Base-by-base conservation (phyloP, 35 echinoderm and acorn worm species). In the Patiria miniata region DNA sequence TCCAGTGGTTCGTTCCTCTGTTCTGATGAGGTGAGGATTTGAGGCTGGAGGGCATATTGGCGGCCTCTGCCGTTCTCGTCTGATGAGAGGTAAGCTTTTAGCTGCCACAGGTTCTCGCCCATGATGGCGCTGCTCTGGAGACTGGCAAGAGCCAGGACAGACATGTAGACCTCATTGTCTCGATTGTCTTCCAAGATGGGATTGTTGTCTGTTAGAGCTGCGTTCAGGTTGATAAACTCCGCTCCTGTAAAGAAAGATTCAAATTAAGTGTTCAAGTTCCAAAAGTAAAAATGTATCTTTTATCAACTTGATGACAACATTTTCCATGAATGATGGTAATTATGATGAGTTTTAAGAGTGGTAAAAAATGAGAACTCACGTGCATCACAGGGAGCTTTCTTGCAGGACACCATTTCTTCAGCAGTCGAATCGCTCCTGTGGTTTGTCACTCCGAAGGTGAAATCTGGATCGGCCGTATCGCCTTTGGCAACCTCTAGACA, bases 401-500 rank as follows among this genome's bases (percentile, higher is more conserved):
- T 89, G 90, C 68, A 79, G 81, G 78, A 91, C 89, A 95, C 33
- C 84, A 68, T 37, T 83, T 30, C 34, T 34, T 73, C 65, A 26
- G 23, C 65, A 14, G 2, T 8, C 2, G 30, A 2, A 32, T 73
- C 65, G 8, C 65, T 73, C 29, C 65, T 39, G 42, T 89, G 86
- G 16, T 83, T 54, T 29, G 81, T 85, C 0, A 84, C 82, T 19
- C 81, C 23, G 93, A 95, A 95, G 56, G 47, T 60, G 58, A 76
- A 95, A 28, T 95, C 81, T 10, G 93, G 93, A 51, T 89, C 73
- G 1, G 93, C 89, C 3, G 80, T 55, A 83, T 91, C 93, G 12
- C 93, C 89, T 47, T 79, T 87, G 29, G 93, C 88, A 37, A 95
- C 91, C 81, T 95, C 93, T 16, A 92, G 39, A 68, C 93, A 95